A percentile compares a stretch with the other conserved stretches of the same genome.
Evolutionary conservation across 2,888 invertebrate genomes (phyloP).

Genomic region (Bembecia ichneumoniformis): DNA sequence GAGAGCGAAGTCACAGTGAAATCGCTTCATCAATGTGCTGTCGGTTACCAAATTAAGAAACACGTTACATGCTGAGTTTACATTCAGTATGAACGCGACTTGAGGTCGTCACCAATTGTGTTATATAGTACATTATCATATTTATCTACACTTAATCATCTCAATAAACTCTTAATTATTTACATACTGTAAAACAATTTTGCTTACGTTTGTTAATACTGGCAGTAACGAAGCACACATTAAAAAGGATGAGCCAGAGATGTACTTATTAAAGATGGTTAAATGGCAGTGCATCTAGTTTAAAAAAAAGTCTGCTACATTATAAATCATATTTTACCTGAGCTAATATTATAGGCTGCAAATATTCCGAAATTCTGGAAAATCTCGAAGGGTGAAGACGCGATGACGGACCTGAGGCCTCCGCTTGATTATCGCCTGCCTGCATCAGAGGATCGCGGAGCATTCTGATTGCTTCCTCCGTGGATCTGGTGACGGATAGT

Average conservation of each 20-base stretch:
- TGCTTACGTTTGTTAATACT: neutral
- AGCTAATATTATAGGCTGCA: slow-evolving; percentile 63
- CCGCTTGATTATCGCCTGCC: slow-evolving; percentile 69
- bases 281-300: no score
- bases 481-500: slow-evolving; percentile 22
- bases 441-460: slow-evolving; percentile 69
- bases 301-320: neutral
- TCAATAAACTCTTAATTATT: no score
- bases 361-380: slow-evolving; percentile 56
- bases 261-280: no score
- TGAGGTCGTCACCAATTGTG: no score
- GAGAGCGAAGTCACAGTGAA: no score
- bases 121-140: no score
- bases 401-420: slow-evolving; percentile 13
- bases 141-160: no score
- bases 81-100: no score
- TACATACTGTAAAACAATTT: no score
- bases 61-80: no score
- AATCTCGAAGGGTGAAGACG: slow-evolving; percentile 33
- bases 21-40: no score
- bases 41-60: no score
- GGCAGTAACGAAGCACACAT: neutral
- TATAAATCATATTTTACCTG: slow-evolving; percentile 34
- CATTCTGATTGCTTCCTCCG: slow-evolving; percentile 30
- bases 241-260: neutral